These are phyloP conservation scores for Phoeniculus purpureus DNA, from an alignment of 2,797 vertebrate species.

Conservation along the genomic window DNA sequence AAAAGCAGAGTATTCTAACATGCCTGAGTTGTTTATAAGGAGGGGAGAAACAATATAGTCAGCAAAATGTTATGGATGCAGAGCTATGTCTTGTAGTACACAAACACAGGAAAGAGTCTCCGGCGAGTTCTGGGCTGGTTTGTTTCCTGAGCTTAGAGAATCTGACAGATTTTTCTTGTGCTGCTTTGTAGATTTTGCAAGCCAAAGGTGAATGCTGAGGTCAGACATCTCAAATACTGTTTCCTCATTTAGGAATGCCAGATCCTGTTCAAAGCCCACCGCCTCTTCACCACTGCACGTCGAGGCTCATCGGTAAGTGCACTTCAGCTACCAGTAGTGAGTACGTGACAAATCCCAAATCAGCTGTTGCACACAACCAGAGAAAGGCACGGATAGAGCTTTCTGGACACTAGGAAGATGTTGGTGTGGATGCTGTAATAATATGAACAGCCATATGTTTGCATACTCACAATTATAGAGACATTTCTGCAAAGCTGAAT, in stretches of 20 bases:
- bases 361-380: not conserved
- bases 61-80: not conserved
- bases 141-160: not conserved
- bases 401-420: not conserved
- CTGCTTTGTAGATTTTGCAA: not conserved
- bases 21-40: not conserved
- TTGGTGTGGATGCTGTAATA: not conserved
- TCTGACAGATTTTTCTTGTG: not conserved
- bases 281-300: not conserved
- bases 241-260: not conserved
- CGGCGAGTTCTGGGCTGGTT: not conserved
- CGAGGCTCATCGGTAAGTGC: not conserved
- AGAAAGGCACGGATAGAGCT: not conserved
- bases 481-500: not conserved
- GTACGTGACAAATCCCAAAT: not conserved
- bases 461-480: not conserved
- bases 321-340: not conserved
- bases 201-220: not conserved
- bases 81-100: not conserved
- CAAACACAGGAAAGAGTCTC: not conserved
- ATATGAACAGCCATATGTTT: not conserved
- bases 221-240: not conserved
- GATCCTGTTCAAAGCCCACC: not conserved
- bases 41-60: not conserved
- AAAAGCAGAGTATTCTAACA: not conserved